phyloP scores from a whole-genome alignment of 2,797 vertebrate genomes.

The Fundulus diaphanus region DNA sequence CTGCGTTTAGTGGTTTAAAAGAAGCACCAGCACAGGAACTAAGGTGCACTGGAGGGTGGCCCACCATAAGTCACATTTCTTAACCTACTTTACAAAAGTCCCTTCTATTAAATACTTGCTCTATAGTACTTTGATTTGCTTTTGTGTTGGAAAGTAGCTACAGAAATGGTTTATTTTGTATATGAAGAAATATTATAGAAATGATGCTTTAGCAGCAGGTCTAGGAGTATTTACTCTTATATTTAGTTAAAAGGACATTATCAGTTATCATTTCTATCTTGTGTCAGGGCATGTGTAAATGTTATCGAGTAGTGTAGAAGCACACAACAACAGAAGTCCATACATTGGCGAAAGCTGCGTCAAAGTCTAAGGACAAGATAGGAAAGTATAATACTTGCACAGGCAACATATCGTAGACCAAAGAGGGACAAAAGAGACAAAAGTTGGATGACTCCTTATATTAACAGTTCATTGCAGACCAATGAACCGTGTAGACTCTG shows the following conservation, averaged over 20 bases:
- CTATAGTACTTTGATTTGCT: not conserved
- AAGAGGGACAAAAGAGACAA: too few species aligned
- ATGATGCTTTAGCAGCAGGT: not conserved
- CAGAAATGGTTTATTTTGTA: not conserved
- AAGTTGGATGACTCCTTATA: too few species aligned
- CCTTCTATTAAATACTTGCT: not conserved
- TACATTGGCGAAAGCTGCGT: not conserved
- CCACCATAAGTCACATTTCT: slow-evolving; percentile 18
- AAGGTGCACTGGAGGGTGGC: slow-evolving; percentile 21
- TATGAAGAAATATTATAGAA: not conserved
- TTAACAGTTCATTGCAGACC: too few species aligned
- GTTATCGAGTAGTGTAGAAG: not conserved
- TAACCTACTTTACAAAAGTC: slow-evolving; percentile 33
- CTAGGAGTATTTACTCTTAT: not conserved
- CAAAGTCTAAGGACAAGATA: not conserved
- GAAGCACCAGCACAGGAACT: slow-evolving; percentile 32
- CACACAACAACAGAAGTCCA: not conserved
- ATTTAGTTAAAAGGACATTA: not conserved
- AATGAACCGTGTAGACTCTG: too few species aligned
- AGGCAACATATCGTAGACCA: not conserved
- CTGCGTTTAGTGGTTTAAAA: slow-evolving; percentile 44
- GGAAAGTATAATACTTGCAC: not conserved
- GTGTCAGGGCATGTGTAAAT: not conserved
- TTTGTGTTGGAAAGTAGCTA: not conserved
- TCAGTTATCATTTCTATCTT: not conserved